Evolutionary conservation across 2,797 vertebrate genomes (phyloP).

Genomic region (Rhadinocentrus ornatus): DNA sequence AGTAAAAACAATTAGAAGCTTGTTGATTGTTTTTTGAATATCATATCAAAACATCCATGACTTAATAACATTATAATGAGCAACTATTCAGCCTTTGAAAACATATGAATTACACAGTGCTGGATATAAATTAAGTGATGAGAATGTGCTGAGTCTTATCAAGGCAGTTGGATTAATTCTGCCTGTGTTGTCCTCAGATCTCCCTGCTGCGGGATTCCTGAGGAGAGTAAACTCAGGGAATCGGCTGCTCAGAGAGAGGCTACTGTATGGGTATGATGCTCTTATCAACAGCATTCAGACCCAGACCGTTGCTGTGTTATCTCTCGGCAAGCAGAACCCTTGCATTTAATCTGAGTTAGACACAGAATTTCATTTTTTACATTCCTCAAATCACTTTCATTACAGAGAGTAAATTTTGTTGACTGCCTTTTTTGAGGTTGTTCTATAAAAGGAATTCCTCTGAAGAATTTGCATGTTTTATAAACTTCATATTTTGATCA

Average conservation of each 20-base stretch:
- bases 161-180: slow-evolving; percentile 36
- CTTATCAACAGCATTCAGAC: slow-evolving; percentile 72
- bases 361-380: slow-evolving; percentile 27
- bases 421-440: slow-evolving; percentile 10
- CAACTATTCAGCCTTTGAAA: not conserved
- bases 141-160: slow-evolving; percentile 30
- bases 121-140: slow-evolving; percentile 18
- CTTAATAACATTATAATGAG: slow-evolving; percentile 22
- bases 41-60: not conserved
- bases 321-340: slow-evolving; percentile 42
- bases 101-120: not conserved
- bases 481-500: slow-evolving; percentile 6
- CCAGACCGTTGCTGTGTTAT: slow-evolving; percentile 63
- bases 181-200: slow-evolving; percentile 33
- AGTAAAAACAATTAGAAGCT: not conserved
- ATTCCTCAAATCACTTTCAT: slow-evolving; percentile 36
- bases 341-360: slow-evolving; percentile 43
- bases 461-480: slow-evolving; percentile 11
- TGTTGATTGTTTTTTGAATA: slow-evolving; percentile 3
- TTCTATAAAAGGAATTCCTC: slow-evolving; percentile 10
- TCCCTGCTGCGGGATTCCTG: slow-evolving; percentile 44
- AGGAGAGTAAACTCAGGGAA: slow-evolving; percentile 54
- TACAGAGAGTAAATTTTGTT: slow-evolving; percentile 17
- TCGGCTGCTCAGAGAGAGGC: slow-evolving; percentile 62
- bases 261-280: slow-evolving; percentile 73